Percentiles rank a stretch among this genome's conserved stretches.
These are phyloP conservation scores for Ia io DNA, from an alignment of 2,113 vertebrate genomes.

Conservation along the genomic window DNA sequence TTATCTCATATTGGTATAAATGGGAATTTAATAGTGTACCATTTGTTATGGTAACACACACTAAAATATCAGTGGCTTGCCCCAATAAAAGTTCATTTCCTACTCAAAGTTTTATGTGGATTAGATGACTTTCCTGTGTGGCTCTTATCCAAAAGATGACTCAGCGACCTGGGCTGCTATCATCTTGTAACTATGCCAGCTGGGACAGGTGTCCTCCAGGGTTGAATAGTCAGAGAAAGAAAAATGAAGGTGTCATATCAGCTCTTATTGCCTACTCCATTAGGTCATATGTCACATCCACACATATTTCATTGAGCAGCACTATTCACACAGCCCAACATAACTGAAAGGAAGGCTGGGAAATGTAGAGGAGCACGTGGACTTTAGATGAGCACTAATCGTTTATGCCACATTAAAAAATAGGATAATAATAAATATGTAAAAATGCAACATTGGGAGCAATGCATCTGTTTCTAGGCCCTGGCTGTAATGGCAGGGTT, in stretches of 20 bases:
- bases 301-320: not conserved
- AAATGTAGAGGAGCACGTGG: not conserved
- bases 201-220: not conserved
- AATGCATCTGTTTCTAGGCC: not conserved
- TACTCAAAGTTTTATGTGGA: not conserved
- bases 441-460: not conserved
- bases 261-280: not conserved
- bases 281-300: not conserved
- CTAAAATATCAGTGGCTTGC: not conserved
- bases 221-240: not conserved
- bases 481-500: not conserved
- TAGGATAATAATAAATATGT: not conserved
- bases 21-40: not conserved
- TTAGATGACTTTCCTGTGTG: not conserved
- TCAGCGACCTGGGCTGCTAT: not conserved
- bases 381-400: not conserved
- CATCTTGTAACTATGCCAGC: not conserved
- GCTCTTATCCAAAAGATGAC: conserved; percentile 44
- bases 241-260: not conserved
- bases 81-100: not conserved
- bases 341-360: not conserved
- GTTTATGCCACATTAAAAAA: not conserved
- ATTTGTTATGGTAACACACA: not conserved
- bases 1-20: not conserved
- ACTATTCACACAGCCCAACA: not conserved